Evolutionary conservation across 2,888 invertebrate species (phyloP).

Genomic region (Rhingia campestris): DNA sequence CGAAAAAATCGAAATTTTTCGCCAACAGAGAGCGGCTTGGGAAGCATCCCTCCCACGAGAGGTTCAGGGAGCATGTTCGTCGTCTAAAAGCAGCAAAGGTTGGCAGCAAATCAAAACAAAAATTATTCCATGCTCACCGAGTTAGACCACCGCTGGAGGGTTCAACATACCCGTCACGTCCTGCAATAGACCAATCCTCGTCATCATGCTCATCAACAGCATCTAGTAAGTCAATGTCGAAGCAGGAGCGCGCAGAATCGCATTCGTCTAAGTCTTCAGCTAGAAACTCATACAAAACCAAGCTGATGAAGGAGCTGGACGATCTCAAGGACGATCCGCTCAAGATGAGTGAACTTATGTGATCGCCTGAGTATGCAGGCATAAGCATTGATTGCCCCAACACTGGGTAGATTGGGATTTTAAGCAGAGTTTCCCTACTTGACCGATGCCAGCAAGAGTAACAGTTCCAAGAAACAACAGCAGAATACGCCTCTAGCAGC

Average conservation of each 20-base stretch:
- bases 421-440: conserved; percentile 81
- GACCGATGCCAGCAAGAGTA: conserved; percentile 77
- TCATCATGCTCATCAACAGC: conserved; percentile 76
- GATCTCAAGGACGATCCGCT: conserved; percentile 82
- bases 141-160: conserved; percentile 47
- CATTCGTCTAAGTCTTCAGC: conserved; percentile 79
- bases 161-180: conserved; percentile 67
- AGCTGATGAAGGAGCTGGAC: conserved; percentile 82
- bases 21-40: too few species aligned
- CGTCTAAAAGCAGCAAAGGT: conserved; percentile 82
- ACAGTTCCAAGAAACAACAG: conserved; percentile 74
- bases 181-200: conserved; percentile 59
- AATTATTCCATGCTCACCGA: conserved; percentile 53
- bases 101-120: conserved; percentile 78
- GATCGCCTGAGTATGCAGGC: conserved; percentile 83
- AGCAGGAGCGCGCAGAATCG: conserved; percentile 77
- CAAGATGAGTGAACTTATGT: conserved; percentile 82
- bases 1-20: too few species aligned
- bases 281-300: conserved; percentile 81
- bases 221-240: conserved; percentile 78
- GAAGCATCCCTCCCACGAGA: too few species aligned
- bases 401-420: conserved; percentile 81
- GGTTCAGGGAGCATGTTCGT: too few species aligned
- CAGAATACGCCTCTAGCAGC: conserved; percentile 77
- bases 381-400: conserved; percentile 82